Evolutionary conservation across 1,140 invertebrate species (phyloP).

Genomic region (Arion vulgaris): DNA sequence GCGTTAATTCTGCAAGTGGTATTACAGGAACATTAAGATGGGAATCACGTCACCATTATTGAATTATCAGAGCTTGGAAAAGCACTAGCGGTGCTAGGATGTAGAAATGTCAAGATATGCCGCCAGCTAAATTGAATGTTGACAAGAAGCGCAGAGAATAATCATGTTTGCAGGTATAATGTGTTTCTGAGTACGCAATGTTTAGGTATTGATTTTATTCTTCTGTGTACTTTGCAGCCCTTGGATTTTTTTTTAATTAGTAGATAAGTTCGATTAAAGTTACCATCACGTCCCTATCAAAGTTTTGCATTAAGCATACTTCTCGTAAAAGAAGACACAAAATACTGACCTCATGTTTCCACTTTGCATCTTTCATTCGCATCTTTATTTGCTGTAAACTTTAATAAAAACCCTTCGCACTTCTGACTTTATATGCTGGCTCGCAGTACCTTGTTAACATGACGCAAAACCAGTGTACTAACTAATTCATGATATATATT

Average conservation of each 20-base stretch:
- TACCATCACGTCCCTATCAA: background rate
- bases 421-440: no score
- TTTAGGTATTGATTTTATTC: background rate
- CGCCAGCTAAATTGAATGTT: background rate
- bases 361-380: no score
- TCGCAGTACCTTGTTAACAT: no score
- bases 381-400: no score
- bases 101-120: background rate
- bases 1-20: background rate
- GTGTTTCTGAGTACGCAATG: background rate
- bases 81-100: background rate
- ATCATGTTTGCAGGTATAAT: conserved; percentile 9
- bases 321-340: no score
- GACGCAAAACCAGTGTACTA: no score
- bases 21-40: background rate
- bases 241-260: background rate
- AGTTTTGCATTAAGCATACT: no score
- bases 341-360: no score
- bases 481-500: no score
- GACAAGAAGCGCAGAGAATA: background rate
- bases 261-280: background rate
- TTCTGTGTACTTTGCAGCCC: background rate
- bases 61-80: background rate
- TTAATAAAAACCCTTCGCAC: no score
- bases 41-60: conserved; percentile 9